These are phyloP conservation scores for Altica lythri DNA, from an alignment of 2,888 invertebrate genomes.

Conservation along the genomic window DNA sequence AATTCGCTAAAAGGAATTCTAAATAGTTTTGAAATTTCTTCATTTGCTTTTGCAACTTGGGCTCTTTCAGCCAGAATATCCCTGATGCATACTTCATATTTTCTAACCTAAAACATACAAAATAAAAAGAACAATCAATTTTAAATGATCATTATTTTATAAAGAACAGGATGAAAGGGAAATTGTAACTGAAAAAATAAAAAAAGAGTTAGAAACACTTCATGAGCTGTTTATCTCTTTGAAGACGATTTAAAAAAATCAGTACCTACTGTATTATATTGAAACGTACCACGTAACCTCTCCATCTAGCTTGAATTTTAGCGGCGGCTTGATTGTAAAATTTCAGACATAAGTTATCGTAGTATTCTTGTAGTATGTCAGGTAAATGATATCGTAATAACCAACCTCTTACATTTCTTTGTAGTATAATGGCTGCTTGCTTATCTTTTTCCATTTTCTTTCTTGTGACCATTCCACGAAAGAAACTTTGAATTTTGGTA, in stretches of 20 bases:
- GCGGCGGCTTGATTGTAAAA: slow-evolving; percentile 48
- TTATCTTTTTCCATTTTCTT: slow-evolving; percentile 43
- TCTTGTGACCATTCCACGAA: slow-evolving; percentile 46
- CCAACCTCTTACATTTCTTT: slow-evolving; percentile 51
- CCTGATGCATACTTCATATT: slow-evolving; percentile 1
- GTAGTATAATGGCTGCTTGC: slow-evolving; percentile 47
- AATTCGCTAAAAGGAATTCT: slow-evolving; percentile 21
- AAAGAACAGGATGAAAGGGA: no score
- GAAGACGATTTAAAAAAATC: no score
- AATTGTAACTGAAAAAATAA: no score
- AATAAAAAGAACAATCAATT: neutral
- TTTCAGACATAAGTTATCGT: slow-evolving; percentile 33
- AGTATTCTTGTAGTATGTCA: slow-evolving; percentile 37
- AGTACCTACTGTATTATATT: no score
- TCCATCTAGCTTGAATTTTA: slow-evolving; percentile 52
- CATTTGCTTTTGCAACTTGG: slow-evolving; percentile 6
- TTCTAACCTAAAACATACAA: slow-evolving; percentile 4
- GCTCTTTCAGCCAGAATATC: slow-evolving; percentile 1
- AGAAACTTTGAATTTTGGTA: slow-evolving; percentile 49
- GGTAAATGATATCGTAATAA: slow-evolving; percentile 42
- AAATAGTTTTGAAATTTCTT: slow-evolving; percentile 29
- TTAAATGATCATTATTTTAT: no score
- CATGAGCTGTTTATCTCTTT: no score
- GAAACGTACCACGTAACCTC: slow-evolving; percentile 47
- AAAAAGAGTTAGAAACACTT: no score